Evolutionary conservation across 1,140 invertebrate genomes (phyloP), one percentile per base, ranked within the genome.

Genomic region (Zaprionus ghesquierei): DNA sequence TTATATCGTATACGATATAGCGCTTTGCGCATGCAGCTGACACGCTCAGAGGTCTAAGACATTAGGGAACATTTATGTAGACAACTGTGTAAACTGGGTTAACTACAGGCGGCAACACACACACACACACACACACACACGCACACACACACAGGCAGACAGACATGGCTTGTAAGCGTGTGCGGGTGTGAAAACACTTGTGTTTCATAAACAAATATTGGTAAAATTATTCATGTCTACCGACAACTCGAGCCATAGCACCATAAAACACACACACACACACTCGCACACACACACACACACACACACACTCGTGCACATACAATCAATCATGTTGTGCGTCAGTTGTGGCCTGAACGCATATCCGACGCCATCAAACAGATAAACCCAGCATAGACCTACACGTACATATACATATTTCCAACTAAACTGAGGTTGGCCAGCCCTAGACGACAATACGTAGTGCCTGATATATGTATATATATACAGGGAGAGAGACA

Each of bases 41-140:
- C 12, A 55, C 69, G 31, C 44, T 53, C 33, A 65, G 53, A 53
- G 35, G 27, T 55, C 5, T 15, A 8, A 41, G 41, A 46, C 51
- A 65, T 58, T 56, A 54, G 27, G n/a, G 46, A 35, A 54, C 22
- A 66, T n/a, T 25, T 25, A 5, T 31, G 22, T 41, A 77, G 63
- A 74, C 84, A 87, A 79, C 77, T 87, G 84, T 89, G 51, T 73
- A 87, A 87, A 87, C 73, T 87, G 84, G 84, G 84, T 77, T 87
- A 87, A 84, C 84, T 71, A 70, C 74, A 74, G 49, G n/a, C 44
- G 6, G 27, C 27, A 5, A 54, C 54, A 54, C 18, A 55, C 61
- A 33, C 64, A 44, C 31, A 15, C 62, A 62, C 64, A 68, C 59
- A 69, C 69, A 55, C 29, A 31, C 3, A 27, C 35, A 20, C 12